Base-by-base conservation (phyloP, 1,140 invertebrate species). In the Tetramorium parvispinum region DNA sequence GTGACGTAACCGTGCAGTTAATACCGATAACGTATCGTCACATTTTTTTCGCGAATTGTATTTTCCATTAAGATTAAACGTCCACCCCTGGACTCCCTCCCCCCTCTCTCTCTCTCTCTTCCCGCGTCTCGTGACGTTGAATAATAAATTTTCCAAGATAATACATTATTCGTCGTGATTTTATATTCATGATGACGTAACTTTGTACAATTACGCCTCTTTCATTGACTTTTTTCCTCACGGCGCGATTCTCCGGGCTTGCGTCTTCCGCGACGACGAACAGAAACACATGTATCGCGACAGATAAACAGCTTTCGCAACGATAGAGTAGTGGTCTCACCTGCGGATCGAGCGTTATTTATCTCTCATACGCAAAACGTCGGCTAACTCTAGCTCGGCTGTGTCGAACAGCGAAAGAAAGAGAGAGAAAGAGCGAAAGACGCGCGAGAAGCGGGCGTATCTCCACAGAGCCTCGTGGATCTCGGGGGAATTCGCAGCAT, bases 11-110 rank as follows among this genome's bases (percentile, higher is more conserved):
- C 59, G 32, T 18, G 51, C 7, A 13, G 8, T 7, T 53, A 46
- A 21, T 11, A 43, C 37, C 24, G 79, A 82, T 71, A 71, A 70
- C 66, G 37, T 51, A 68, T 79, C 55, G 55, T 21, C 13, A 18
- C 16, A 43, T 24, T 63, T 43, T 43, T 27, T 53, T 43, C 55
- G 18, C n/a, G 3, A 63, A 43, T 27, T 18, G 0, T 6, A 43
- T 27, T 63, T 61, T 63, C 18, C 53, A 8, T 21, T 32, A 32
- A 32, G 32, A 55, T 21, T 37, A n/a, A 53, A 73, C 18, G 11
- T 37, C 16, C 18, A n/a, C 6, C 8, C 51, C 27, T n/a, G 18
- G 16, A 21, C 24, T 24, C n/a, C 16, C 51, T 24, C 4, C 4
- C 32, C 4, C 4, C 32, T 32, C 32, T 32, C 32, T 32, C 32